These are phyloP conservation scores for Epistrophella euchroma DNA, from an alignment of 2,888 invertebrate genomes.

Conservation along the genomic window DNA sequence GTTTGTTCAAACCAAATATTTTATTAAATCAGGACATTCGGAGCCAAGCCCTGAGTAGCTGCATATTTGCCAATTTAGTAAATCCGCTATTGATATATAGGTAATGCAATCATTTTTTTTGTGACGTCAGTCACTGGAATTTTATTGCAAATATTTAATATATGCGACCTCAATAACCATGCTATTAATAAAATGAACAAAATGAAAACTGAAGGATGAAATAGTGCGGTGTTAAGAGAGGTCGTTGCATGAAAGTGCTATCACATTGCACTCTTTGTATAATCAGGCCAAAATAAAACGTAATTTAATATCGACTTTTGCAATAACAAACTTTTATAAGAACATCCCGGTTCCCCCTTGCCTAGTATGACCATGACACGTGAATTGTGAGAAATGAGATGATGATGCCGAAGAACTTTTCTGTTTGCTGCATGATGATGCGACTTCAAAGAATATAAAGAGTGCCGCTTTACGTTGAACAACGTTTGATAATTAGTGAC, in stretches of 20 bases:
- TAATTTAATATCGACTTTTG: conserved; percentile 33
- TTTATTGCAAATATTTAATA: conserved; percentile 12
- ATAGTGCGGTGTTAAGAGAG: not conserved
- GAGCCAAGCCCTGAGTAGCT: not conserved
- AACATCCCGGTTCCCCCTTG: conserved; percentile 3
- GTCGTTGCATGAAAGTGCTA: conserved; percentile 7
- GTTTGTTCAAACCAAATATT: no score
- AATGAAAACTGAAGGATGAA: conserved; percentile 1
- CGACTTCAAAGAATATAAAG: not conserved
- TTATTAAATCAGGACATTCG: no score
- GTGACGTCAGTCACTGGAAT: conserved; percentile 1
- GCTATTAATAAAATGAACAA: conserved; percentile 35
- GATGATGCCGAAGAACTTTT: not conserved
- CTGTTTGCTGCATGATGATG: not conserved
- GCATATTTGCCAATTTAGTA: not conserved
- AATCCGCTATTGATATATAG: not conserved
- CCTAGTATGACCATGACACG: not conserved
- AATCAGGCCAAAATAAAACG: conserved; percentile 31
- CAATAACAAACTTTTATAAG: conserved; percentile 9
- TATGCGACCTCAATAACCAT: conserved; percentile 30
- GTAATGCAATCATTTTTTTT: conserved; percentile 11
- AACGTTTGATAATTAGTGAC: conserved; percentile 37
- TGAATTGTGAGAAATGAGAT: not conserved
- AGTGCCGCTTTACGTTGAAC: not conserved
- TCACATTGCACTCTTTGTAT: conserved; percentile 18